Conservation (phyloP, 2,113 vertebrate genomes). For the Pungitius pungitius region DNA sequence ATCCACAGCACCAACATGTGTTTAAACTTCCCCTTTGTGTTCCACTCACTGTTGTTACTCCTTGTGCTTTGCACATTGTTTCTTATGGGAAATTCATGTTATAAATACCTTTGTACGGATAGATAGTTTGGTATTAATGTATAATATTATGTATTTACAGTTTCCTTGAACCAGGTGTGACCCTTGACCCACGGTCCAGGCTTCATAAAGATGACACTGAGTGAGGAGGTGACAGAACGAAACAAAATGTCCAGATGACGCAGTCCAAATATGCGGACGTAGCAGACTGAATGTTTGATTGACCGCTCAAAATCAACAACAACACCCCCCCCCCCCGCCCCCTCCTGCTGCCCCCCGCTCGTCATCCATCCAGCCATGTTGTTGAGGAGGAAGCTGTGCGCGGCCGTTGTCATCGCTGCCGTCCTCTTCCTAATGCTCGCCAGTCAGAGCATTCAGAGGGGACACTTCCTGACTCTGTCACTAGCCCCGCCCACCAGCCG, state of each 20-base stretch:
- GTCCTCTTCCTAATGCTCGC: constrained; percentile 78
- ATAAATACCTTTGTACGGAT: not conserved
- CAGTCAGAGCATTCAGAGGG: constrained; percentile 71
- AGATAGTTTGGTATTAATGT: not conserved
- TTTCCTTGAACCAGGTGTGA: constrained; percentile 22
- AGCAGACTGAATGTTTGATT: constrained; percentile 7
- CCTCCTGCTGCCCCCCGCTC: not conserved
- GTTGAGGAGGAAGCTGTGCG: constrained; percentile 72
- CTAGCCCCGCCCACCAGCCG: not conserved
- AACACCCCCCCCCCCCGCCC: not conserved
- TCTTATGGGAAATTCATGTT: no score
- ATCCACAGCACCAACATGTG: not conserved
- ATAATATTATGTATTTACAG: no score
- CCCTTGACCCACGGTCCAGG: not conserved
- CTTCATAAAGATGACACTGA: constrained; percentile 24
- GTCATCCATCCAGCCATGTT: constrained; percentile 62
- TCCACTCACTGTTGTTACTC: not conserved
- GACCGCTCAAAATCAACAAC: constrained; percentile 1
- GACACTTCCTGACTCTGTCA: constrained; percentile 29
- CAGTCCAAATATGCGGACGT: constrained; percentile 22
- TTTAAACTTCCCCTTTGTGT: not conserved
- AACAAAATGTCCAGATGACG: constrained; percentile 18
- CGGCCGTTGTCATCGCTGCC: constrained; percentile 40
- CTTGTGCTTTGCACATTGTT: not conserved
- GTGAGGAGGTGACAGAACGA: not conserved